Conservation (phyloP, 2,797 vertebrate genomes). For the Lemur catta region DNA sequence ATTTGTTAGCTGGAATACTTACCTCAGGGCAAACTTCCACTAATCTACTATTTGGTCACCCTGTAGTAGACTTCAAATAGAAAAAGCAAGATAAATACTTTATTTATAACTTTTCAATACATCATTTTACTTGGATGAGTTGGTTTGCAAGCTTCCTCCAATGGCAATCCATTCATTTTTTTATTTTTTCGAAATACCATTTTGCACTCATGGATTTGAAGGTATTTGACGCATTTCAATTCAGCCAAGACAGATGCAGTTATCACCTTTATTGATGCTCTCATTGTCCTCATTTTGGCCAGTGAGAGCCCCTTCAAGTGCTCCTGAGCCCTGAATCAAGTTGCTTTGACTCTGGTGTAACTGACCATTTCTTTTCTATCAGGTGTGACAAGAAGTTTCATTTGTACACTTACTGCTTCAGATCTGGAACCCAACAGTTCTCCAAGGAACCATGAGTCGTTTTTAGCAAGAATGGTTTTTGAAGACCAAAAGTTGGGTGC, state of each 20-base stretch:
- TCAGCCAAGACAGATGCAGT: background rate
- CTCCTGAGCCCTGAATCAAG: background rate
- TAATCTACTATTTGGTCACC: background rate
- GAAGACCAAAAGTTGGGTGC: background rate
- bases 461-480: background rate
- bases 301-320: background rate
- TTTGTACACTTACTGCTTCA: background rate
- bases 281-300: background rate
- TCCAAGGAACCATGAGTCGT: background rate
- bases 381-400: background rate
- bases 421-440: background rate
- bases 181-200: background rate
- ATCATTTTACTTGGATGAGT: background rate
- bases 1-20: background rate
- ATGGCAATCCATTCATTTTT: background rate
- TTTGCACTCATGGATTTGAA: background rate
- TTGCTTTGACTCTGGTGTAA: background rate
- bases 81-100: background rate
- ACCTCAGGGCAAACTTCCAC: background rate
- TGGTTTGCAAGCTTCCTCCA: background rate
- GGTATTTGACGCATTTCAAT: background rate
- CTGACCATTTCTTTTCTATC: background rate
- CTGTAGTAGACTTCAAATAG: background rate
- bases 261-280: background rate
- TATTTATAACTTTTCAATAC: background rate